Conservation (phyloP, 1,140 invertebrate species). For the Zaprionus lachaisei region DNA sequence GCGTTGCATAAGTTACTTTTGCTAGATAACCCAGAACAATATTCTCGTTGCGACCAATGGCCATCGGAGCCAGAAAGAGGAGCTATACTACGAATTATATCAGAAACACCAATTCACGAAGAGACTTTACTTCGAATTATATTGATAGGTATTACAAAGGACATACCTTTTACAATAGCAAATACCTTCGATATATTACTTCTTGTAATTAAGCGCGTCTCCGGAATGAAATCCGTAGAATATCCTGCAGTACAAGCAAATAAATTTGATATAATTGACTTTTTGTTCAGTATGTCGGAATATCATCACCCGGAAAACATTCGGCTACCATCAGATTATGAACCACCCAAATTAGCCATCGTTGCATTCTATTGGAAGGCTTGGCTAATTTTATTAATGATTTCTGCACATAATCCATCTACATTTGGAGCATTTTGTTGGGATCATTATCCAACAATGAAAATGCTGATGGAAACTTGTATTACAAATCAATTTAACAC, state of each 20-base stretch:
- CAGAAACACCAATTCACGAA: constrained; percentile 94
- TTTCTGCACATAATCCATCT: constrained; percentile 96
- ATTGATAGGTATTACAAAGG: constrained; percentile 93
- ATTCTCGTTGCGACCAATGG: constrained; percentile 97
- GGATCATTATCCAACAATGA: constrained; percentile 96
- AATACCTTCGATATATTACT: constrained; percentile 95
- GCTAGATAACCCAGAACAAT: constrained; percentile 93
- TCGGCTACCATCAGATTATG: constrained; percentile 92
- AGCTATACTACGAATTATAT: constrained; percentile 91
- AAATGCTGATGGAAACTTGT: constrained; percentile 97
- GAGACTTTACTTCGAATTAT: constrained; percentile 92
- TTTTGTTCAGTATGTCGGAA: constrained; percentile 94
- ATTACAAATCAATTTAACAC: constrained; percentile 91
- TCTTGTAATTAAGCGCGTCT: constrained; percentile 93
- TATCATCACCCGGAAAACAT: constrained; percentile 98
- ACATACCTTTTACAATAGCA: constrained; percentile 91
- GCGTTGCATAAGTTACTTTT: constrained; percentile 95
- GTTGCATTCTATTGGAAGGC: constrained; percentile 97
- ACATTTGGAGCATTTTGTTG: constrained; percentile 94
- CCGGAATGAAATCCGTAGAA: constrained; percentile 89
- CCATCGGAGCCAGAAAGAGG: constrained; percentile 94
- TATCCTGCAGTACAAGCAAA: constrained; percentile 90
- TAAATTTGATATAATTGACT: constrained; percentile 94
- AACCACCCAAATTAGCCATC: constrained; percentile 95
- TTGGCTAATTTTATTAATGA: constrained; percentile 95